These are phyloP conservation scores for Hypsibius dujardini DNA, from an alignment of 1,140 invertebrate genomes.

Conservation along the genomic window DNA sequence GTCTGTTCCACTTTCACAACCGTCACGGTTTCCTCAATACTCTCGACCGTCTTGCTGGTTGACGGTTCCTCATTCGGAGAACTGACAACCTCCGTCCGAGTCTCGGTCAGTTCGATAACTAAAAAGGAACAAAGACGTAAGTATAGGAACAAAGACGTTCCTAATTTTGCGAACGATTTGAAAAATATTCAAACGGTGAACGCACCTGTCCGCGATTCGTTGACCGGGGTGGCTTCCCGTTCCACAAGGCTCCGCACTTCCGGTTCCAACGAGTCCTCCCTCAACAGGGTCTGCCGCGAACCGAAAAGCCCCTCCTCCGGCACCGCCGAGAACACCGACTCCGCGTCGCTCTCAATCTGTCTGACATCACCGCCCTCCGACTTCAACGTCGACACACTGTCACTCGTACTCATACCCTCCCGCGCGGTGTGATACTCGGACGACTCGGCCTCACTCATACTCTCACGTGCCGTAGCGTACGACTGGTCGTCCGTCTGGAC, in stretches of 20 bases:
- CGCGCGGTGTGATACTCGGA: not conserved
- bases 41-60: too few relatives aligned
- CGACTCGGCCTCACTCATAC: not conserved
- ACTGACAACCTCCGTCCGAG: too few relatives aligned
- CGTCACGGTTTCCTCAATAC: too few relatives aligned
- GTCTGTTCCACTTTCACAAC: too few relatives aligned
- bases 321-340: conserved; percentile 6
- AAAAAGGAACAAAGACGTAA: too few relatives aligned
- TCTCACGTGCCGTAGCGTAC: conserved; percentile 3
- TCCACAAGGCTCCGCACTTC: not conserved
- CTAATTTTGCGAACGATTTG: too few relatives aligned
- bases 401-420: not conserved
- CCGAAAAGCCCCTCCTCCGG: not conserved
- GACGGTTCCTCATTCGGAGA: too few relatives aligned
- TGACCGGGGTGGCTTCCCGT: not conserved
- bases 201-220: not conserved
- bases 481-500: not conserved
- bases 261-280: not conserved
- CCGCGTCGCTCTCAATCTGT: conserved; percentile 10
- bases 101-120: too few relatives aligned
- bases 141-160: too few relatives aligned
- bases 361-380: not conserved
- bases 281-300: not conserved
- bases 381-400: not conserved
- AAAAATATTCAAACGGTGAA: too few relatives aligned